These are phyloP conservation scores for Myxocyprinus asiaticus DNA, from an alignment of 2,113 vertebrate species.

Conservation along the genomic window DNA sequence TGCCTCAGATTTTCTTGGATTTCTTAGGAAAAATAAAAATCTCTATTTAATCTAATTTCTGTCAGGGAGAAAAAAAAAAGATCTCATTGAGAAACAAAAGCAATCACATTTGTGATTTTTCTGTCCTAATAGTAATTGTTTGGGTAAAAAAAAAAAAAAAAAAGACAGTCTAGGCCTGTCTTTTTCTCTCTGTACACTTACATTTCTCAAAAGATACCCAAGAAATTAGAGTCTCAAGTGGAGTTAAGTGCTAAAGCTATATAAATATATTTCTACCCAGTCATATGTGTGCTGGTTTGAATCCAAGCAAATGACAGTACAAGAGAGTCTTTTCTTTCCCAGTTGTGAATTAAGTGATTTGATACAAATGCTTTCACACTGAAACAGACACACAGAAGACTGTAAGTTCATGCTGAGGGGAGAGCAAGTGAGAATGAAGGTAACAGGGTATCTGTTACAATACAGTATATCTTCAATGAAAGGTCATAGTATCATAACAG, in stretches of 20 bases:
- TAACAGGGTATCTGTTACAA: not conserved
- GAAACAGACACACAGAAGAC: constrained; percentile 63
- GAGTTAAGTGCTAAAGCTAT: constrained; percentile 44
- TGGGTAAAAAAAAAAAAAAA: not conserved
- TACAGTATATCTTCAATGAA: too few species aligned
- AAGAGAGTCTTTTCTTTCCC: constrained; percentile 60
- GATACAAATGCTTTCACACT: constrained; percentile 75
- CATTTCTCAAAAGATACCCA: not conserved
- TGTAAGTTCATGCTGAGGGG: too few species aligned
- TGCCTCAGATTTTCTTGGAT: too few species aligned
- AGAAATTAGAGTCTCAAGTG: not conserved
- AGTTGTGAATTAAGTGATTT: constrained; percentile 71
- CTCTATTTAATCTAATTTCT: not conserved
- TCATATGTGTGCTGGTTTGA: constrained; percentile 66
- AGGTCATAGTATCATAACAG: too few species aligned
- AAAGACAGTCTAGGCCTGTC: too few species aligned
- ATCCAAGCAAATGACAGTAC: constrained; percentile 75
- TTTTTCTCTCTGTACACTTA: not conserved
- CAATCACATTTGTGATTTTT: not conserved
- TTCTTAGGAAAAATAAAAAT: too few species aligned
- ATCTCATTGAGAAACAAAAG: not conserved
- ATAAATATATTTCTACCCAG: constrained; percentile 58
- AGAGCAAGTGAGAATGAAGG: constrained; percentile 53
- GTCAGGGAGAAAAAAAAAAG: not conserved
- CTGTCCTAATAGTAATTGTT: not conserved